Evolutionary conservation across 2,797 vertebrate genomes (phyloP).

Genomic region (Trichosurus vulpecula): DNA sequence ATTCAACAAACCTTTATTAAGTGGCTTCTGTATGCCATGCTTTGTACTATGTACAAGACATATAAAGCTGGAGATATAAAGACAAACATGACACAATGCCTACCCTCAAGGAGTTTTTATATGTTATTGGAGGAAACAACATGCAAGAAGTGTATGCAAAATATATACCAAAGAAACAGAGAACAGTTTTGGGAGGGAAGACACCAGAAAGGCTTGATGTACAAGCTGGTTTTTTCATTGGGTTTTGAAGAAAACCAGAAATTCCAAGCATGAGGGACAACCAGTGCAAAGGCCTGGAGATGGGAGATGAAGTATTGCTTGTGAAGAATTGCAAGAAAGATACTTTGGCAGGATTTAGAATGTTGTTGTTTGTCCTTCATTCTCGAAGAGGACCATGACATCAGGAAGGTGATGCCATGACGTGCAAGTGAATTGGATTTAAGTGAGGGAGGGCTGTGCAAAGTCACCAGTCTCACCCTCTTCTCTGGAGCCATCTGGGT

Average conservation of each 20-base stretch:
- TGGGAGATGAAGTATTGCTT: not conserved
- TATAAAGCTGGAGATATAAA: not conserved
- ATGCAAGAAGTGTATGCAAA: not conserved
- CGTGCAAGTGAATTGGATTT: no score
- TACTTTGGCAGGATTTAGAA: not conserved
- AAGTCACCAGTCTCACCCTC: no score
- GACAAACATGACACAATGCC: not conserved
- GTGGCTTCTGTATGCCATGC: not conserved
- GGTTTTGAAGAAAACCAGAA: not conserved
- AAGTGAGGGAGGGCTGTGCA: no score
- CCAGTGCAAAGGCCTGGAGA: not conserved
- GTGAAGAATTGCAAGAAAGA: not conserved
- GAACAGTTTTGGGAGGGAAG: not conserved
- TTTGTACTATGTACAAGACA: not conserved
- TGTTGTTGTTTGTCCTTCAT: not conserved
- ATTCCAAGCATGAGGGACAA: not conserved
- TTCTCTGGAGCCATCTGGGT: no score
- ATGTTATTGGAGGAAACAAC: not conserved
- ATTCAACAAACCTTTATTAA: not conserved
- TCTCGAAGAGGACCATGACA: no score
- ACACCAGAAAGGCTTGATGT: not conserved
- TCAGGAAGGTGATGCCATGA: no score
- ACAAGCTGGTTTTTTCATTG: not conserved
- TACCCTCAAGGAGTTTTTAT: not conserved
- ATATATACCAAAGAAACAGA: not conserved